Percentiles rank a stretch among this genome's conserved stretches.
Evolutionary conservation across 2,888 invertebrate species (phyloP).

Genomic region (Nesidiocoris tenuis): DNA sequence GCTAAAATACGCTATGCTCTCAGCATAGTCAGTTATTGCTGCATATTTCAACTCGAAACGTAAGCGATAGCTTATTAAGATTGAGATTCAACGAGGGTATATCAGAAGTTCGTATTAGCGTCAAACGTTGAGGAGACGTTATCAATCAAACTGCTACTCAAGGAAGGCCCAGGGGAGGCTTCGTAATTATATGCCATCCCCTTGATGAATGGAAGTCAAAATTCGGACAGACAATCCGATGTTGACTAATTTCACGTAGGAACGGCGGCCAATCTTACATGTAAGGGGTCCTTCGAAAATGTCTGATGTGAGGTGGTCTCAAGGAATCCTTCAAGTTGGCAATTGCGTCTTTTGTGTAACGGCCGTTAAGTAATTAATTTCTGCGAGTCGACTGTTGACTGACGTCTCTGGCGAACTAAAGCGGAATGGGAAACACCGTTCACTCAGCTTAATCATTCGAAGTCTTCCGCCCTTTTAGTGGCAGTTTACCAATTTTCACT

Average conservation of each 20-base stretch:
- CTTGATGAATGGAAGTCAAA: constrained; percentile 25
- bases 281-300: not conserved
- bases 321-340: not conserved
- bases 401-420: not conserved
- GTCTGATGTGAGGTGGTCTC: not conserved
- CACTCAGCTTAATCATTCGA: not conserved
- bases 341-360: not conserved
- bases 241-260: constrained; percentile 30
- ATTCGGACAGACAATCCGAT: constrained; percentile 28
- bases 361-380: not conserved
- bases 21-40: too few relatives aligned
- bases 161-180: not conserved
- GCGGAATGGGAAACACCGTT: not conserved
- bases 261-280: not conserved
- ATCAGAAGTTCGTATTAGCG: constrained; percentile 25
- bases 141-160: constrained; percentile 31
- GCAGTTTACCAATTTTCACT: too few relatives aligned
- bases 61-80: not conserved
- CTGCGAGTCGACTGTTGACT: not conserved
- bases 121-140: constrained; percentile 27
- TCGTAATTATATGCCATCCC: constrained; percentile 39
- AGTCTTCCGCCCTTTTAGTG: not conserved
- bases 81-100: not conserved
- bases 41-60: too few relatives aligned
- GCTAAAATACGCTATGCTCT: too few relatives aligned